Base-by-base conservation (phyloP, 2,797 vertebrate genomes). In the Phataginus tricuspis region DNA sequence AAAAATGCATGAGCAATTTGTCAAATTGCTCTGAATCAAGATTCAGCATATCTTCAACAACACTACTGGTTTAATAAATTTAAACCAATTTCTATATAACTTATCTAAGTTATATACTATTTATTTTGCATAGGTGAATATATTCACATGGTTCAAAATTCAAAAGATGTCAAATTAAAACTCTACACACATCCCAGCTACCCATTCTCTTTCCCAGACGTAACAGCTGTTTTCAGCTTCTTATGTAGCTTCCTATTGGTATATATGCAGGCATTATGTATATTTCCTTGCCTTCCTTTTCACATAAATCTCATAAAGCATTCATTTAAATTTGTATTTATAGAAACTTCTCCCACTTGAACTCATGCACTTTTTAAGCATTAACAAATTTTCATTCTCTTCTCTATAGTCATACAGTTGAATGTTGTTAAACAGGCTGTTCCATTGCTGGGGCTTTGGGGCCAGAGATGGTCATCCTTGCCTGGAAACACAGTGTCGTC, bases 141-240 rank as follows among this genome's bases (percentile, higher is more conserved):
- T 37, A 71, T 57, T 90, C 63, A 84, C 68, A 74, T 93, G 31
- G 45, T 85, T 95, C 72, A 68, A 77, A 77, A 84, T 80, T 25
- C 45, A 72, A 53, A 83, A 68, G 18, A 5, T 21, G 11, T 37
- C 39, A 31, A 49, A 9, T 59, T 3, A 77, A 37, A 80, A 79
- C 25, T 23, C 23, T 12, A 7, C 3, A 15, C 29, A 51, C 8
- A 19, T 14, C 37, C 25, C 37, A 15, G n/a, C 14, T 18, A 45
- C 53, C n/a, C 34, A 51, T 53, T 75, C 57, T 63, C 66, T 66
- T 72, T 49, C 59, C 45, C 27, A 69, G 53, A 71, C 14, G 34
- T 27, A 37, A 18, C 27, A 23, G 7, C 37, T 23, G 8, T 53
- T 57, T 49, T 51, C 51, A 31, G 75, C 34, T 34, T 63, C 61